Evolutionary conservation across 92 coral and sea anemone genomes (phyloP), one percentile per base, ranked within the genome.

Genomic region (Porites divaricata): DNA sequence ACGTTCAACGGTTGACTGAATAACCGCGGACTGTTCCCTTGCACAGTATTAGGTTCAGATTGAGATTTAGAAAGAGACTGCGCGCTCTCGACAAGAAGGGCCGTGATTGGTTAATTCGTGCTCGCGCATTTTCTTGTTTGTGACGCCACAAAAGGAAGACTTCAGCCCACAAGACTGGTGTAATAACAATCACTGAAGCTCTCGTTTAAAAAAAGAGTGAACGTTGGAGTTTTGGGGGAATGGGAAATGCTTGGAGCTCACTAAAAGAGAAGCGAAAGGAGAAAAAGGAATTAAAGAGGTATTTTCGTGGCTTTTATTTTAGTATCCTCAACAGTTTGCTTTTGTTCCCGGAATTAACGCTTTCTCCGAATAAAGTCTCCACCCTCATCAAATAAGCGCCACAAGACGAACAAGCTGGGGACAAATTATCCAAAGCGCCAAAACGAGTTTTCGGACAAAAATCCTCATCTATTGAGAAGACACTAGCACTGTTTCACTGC

Each of bases 231-330:
- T 50, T 64, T 26, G 15, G 21, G 17, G 64, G 49, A n/a, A 78
- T 78, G 83, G 74, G 83, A 2, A 50, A 65, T 50, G 49, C 64
- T 24, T 78, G 83, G 83, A 78, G 83, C 25, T 16, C 73, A 4
- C 67, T 51, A 21, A 78, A 65, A 52, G 21, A 66, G 67, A 49
- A 65, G 61, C 23, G 83, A 78, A 50, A 66, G 20, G 63, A 78
- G 59, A 49, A 52, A 63, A 78, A 48, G 59, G 58, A 71, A 45
- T 57, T 51, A 20, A 72, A 78, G 64, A 78, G 82, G 82, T 78
- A 49, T 12, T 70, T 41, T 14, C 41, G 8, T 6, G 7, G 19
- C 1, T 41, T 70, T 23, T 8, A 0, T 12, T 9, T 68, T 10
- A 22, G 2, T 16, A 10, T 13, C 2, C 17, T 68, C 16, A 35